These are phyloP conservation scores for Sciurus niger DNA, from an alignment of 2,113 vertebrate genomes.

Conservation along the genomic window DNA sequence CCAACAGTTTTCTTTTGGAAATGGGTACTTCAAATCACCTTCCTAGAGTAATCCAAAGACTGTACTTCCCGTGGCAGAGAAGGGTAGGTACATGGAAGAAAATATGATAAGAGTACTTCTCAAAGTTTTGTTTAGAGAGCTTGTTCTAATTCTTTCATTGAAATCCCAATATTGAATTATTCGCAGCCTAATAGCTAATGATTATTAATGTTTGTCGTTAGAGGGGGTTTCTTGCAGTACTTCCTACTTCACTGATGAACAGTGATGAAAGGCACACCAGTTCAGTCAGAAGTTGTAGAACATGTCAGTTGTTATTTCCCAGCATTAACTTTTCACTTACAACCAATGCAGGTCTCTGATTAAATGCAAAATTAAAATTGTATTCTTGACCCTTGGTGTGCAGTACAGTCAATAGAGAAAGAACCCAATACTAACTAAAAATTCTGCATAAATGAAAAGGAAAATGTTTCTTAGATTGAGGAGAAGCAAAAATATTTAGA, in stretches of 20 bases:
- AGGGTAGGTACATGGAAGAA: not conserved
- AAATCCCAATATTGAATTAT: not conserved
- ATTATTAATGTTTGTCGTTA: not conserved
- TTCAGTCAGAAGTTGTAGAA: not conserved
- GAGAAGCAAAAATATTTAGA: not conserved
- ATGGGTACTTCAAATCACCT: not conserved
- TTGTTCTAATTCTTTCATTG: constrained; percentile 2
- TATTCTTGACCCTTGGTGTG: not conserved
- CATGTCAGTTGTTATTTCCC: not conserved
- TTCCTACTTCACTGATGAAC: not conserved
- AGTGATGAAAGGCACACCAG: not conserved
- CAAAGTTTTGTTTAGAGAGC: constrained; percentile 9
- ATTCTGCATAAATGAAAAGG: not conserved
- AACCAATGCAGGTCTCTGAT: not conserved
- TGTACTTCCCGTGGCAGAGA: not conserved
- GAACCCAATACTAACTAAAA: not conserved
- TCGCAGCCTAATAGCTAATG: constrained; percentile 17
- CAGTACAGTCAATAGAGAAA: constrained; percentile 20
- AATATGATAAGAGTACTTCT: not conserved
- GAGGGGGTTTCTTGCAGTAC: not conserved
- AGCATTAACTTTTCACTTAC: not conserved
- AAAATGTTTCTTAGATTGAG: not conserved
- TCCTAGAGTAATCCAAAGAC: not conserved
- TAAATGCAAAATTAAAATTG: constrained; percentile 15
- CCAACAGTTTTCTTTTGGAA: not conserved